These are phyloP conservation scores for Blera fallax DNA, from an alignment of 2,888 invertebrate genomes.

Conservation along the genomic window DNA sequence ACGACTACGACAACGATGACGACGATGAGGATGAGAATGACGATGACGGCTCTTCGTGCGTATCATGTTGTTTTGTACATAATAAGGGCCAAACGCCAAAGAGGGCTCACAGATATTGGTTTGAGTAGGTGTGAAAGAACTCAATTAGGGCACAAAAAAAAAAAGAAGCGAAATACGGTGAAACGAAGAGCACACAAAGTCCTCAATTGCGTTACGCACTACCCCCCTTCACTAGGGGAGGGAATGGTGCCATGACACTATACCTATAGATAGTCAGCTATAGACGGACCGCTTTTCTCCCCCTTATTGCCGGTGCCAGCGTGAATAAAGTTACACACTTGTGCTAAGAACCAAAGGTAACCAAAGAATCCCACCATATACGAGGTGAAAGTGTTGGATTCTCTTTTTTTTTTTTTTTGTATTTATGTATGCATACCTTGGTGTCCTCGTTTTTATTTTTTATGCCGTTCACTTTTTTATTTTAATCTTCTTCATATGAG, in stretches of 20 bases:
- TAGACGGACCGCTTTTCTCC: neutral
- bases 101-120: constrained; percentile 34
- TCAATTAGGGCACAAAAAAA: constrained; percentile 59
- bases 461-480: constrained; percentile 39
- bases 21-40: too few relatives aligned
- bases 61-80: constrained; percentile 2
- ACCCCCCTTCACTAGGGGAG: neutral
- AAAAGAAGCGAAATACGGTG: neutral
- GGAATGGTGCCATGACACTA: neutral
- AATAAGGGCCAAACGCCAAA: constrained; percentile 15
- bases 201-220: constrained; percentile 57
- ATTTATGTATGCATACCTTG: too few relatives aligned
- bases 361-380: too few relatives aligned
- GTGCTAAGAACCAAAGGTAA: too few relatives aligned
- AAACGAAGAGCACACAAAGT: neutral
- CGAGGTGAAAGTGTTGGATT: neutral
- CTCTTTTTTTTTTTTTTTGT: neutral
- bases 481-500: constrained; percentile 29
- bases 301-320: neutral
- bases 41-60: neutral
- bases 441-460: constrained; percentile 26
- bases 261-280: neutral
- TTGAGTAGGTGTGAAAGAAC: constrained; percentile 55
- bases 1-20: too few relatives aligned
- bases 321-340: too few relatives aligned